These are phyloP conservation scores for Menura novaehollandiae DNA, from an alignment of 2,113 vertebrate genomes.

Conservation along the genomic window DNA sequence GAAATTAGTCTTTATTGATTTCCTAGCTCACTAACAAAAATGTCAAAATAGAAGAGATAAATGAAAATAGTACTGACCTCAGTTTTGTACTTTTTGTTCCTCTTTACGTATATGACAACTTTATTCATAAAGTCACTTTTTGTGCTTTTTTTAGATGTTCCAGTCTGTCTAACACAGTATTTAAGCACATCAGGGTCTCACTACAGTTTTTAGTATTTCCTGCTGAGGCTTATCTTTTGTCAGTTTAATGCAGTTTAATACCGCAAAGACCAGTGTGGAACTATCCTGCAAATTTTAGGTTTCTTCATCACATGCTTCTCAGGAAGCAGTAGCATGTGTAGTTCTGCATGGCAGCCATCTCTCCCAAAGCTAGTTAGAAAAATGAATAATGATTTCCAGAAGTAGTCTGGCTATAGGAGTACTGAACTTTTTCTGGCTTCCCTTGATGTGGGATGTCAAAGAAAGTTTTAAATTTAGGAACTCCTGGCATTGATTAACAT, in stretches of 20 bases:
- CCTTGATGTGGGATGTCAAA: not conserved
- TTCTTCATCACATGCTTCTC: not conserved
- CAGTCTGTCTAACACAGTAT: not conserved
- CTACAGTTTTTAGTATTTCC: not conserved
- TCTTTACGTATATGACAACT: not conserved
- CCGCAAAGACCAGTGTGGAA: not conserved
- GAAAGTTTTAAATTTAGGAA: not conserved
- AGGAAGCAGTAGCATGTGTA: not conserved
- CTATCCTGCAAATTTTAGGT: not conserved
- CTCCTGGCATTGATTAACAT: not conserved
- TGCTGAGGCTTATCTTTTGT: not conserved
- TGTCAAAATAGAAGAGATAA: slow-evolving; percentile 57
- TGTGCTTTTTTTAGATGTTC: not conserved
- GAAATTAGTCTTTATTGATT: slow-evolving; percentile 64
- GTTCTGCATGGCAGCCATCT: not conserved
- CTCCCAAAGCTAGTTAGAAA: not conserved
- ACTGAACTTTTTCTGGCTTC: not conserved
- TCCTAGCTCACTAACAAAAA: slow-evolving; percentile 52
- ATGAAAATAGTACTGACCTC: slow-evolving; percentile 44
- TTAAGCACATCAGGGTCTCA: not conserved
- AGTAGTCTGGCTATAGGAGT: not conserved
- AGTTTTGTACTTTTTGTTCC: slow-evolving; percentile 36
- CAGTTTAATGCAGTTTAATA: not conserved
- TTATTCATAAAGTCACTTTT: not conserved
- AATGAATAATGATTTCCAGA: not conserved